phyloP scores from a whole-genome alignment of 2,888 invertebrate species.

The Hydrotaea diabolus region DNA sequence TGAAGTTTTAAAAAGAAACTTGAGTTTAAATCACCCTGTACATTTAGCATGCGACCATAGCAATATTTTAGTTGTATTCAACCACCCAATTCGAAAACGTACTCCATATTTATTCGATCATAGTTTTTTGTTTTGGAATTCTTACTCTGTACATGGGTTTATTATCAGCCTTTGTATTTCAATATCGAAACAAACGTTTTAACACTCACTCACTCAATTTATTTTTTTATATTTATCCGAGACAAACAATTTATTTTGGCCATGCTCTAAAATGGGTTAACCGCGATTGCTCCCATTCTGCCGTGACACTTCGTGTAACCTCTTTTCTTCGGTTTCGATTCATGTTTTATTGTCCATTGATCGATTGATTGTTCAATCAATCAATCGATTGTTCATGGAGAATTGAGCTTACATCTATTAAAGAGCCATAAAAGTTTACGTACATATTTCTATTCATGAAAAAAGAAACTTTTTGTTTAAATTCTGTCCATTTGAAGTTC shows the following conservation, averaged over 20 bases:
- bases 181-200: too few species aligned
- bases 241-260: background rate
- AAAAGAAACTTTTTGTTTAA: background rate
- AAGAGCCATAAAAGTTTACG: background rate
- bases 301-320: background rate
- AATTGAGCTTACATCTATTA: background rate
- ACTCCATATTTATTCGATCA: too few species aligned
- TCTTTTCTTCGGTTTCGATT: background rate
- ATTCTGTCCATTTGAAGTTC: background rate
- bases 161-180: too few species aligned
- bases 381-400: background rate
- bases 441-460: background rate
- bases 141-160: too few species aligned
- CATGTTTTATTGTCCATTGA: background rate
- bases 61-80: too few species aligned
- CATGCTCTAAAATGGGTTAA: conserved; percentile 20
- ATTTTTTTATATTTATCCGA: background rate
- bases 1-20: too few species aligned
- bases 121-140: too few species aligned
- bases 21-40: too few species aligned
- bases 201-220: too few species aligned
- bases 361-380: conserved; percentile 1
- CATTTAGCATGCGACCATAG: too few species aligned
- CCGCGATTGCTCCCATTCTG: background rate
- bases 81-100: too few species aligned